These are phyloP conservation scores for Hirtodrosophila cameraria DNA, from an alignment of 2,888 invertebrate genomes.

Conservation along the genomic window DNA sequence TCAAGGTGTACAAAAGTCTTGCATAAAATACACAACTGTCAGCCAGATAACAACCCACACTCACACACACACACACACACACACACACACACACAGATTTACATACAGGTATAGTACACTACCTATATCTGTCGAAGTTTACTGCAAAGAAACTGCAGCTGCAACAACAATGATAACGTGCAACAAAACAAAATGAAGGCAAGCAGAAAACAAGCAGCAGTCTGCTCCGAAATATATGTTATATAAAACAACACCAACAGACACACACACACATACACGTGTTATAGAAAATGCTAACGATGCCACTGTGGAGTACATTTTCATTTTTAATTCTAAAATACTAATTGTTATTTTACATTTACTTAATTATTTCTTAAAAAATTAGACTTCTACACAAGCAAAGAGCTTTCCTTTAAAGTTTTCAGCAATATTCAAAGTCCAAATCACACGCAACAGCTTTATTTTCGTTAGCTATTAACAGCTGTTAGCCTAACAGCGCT, in stretches of 20 bases:
- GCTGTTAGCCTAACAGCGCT: no score
- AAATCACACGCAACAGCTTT: no score
- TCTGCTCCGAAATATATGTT: conserved; percentile 56
- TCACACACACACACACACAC: conserved; percentile 5
- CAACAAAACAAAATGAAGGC: conserved; percentile 47
- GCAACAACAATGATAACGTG: conserved; percentile 72
- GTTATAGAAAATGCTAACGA: conserved; percentile 56
- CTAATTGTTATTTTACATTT: no score
- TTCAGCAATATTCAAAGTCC: no score
- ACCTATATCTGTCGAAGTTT: conserved; percentile 55
- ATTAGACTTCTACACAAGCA: no score
- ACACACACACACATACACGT: conserved; percentile 11
- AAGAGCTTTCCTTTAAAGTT: no score
- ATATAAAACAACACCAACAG: conserved; percentile 33
- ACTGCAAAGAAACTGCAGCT: conserved; percentile 46
- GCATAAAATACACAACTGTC: conserved; percentile 61
- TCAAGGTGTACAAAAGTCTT: conserved; percentile 55
- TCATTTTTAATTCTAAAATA: no score
- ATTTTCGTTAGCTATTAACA: no score
- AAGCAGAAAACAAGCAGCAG: conserved; percentile 50
- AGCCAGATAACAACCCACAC: conserved; percentile 42
- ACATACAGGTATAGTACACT: conserved; percentile 21
- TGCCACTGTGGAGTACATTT: neutral
- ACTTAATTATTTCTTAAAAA: no score
- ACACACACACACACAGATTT: conserved; percentile 16